A percentile compares a stretch with the other conserved stretches of the same genome.
Evolutionary conservation across 1,140 invertebrate genomes (phyloP).

Genomic region (Anoplophora glabripennis): DNA sequence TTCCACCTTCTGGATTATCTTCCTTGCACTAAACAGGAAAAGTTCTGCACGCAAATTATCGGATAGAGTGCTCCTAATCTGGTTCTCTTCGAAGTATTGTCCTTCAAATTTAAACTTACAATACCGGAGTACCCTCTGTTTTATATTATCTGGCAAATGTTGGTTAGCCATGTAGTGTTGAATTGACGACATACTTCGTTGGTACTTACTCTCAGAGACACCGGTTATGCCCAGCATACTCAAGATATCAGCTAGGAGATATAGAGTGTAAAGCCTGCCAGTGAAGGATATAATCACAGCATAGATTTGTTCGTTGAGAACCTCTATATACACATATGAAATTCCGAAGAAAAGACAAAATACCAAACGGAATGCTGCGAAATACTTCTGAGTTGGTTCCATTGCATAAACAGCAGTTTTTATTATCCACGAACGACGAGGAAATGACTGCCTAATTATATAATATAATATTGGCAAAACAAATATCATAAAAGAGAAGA

Average conservation of each 20-base stretch:
- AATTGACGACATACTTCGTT: slow-evolving; percentile 16
- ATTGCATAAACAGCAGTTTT: neutral
- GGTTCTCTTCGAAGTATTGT: slow-evolving; percentile 22
- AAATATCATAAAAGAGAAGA: no score
- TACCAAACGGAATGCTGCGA: slow-evolving; percentile 9
- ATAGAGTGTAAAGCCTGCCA: slow-evolving; percentile 23
- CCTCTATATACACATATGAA: neutral
- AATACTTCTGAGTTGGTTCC: neutral
- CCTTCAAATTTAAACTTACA: slow-evolving; percentile 21
- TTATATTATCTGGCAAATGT: slow-evolving; percentile 14
- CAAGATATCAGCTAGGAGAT: slow-evolving; percentile 19
- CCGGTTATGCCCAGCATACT: slow-evolving; percentile 20
- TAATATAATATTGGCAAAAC: neutral
- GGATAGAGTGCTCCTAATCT: slow-evolving; percentile 27
- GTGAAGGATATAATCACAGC: slow-evolving; percentile 9
- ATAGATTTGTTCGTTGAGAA: slow-evolving; percentile 12
- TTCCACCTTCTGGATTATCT: slow-evolving; percentile 47
- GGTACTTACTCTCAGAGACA: slow-evolving; percentile 27
- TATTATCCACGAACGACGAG: slow-evolving; percentile 12
- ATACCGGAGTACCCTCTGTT: slow-evolving; percentile 10
- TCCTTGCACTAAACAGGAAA: slow-evolving; percentile 45
- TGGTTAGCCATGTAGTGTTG: slow-evolving; percentile 19
- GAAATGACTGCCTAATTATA: neutral
- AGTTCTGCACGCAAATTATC: slow-evolving; percentile 44
- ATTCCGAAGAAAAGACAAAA: slow-evolving; percentile 18